Evolutionary conservation across 2,888 invertebrate genomes (phyloP).

Genomic region (Drosophila melanosoma): DNA sequence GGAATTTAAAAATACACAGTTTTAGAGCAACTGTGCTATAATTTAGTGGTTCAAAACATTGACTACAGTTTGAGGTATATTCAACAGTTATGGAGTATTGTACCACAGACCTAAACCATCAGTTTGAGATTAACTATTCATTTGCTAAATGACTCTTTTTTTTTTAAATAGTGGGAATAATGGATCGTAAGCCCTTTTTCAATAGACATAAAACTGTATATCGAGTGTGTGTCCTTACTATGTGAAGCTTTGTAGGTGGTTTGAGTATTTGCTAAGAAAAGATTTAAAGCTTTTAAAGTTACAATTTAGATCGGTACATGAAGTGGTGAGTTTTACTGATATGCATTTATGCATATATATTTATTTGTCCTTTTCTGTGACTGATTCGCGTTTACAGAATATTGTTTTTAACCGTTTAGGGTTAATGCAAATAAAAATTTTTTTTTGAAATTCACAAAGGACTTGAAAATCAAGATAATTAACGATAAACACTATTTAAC

Average conservation of each 20-base stretch:
- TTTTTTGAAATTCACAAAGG: not conserved
- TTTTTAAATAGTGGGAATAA: not conserved
- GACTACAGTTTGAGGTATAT: not conserved
- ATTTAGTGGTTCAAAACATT: not conserved
- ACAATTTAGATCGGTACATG: not conserved
- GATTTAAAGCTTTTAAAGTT: not conserved
- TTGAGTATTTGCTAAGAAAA: not conserved
- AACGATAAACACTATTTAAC: not conserved
- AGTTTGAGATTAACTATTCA: not conserved
- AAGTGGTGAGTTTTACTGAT: not conserved
- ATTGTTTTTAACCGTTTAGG: not conserved
- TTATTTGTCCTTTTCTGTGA: not conserved
- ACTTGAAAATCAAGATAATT: not conserved
- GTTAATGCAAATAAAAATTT: not conserved
- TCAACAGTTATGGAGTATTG: not conserved
- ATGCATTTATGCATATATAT: not conserved
- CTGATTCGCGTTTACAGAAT: not conserved
- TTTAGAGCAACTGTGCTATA: not conserved
- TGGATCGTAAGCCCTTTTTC: not conserved
- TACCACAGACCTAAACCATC: not conserved
- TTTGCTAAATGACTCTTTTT: no score
- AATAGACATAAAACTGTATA: not conserved
- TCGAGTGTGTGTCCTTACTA: not conserved
- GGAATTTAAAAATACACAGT: fast-evolving
- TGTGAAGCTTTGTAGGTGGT: not conserved